Base-by-base conservation (phyloP, 2,888 invertebrate species). In the Drymonia ruficornis region DNA sequence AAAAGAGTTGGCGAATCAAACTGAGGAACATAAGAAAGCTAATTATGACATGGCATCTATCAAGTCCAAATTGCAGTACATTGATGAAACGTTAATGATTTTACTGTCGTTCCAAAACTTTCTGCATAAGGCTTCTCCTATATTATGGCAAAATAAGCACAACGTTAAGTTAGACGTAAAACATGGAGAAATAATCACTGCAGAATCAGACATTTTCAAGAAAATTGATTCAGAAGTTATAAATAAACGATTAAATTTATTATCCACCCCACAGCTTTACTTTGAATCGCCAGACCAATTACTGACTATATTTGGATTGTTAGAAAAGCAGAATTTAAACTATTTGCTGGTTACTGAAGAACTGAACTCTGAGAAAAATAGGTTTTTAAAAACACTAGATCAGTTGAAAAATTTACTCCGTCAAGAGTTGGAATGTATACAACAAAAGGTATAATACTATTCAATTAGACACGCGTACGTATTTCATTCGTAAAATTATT, bases 271-370 rank as follows among this genome's bases (percentile, higher is more conserved):
- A n/a, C 72, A 79, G 53, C 71, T 92, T 18, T 92, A 86, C 72
- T 92, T 92, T 59, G 74, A 87, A 70, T 80, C 67, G 23, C 86
- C 92, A 13, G 79, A 86, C 16, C 90, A 91, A 67, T 61, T 91
- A 45, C 59, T 86, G 2, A 65, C 68, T 11, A 82, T 86, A 40
- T 92, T 92, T 67, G 76, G 79, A 55, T 78, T 81, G 59, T 61
- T 90, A 28, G 91, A 92, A 59, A 85, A 89, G 55, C 92, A 92
- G 70, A 92, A 91, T 74, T 77, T 92, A 38, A 90, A 92, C 68
- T 92, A 87, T 72, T 83, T 91, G 57, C 69, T 92, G 31, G 84
- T 84, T 13, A 89, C 90, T 0, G 91, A 91, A 64, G 88, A 92
- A 70, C 70, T 91, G 2, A 87, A 80, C 55, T 75, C 78, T 0